Evolutionary conservation across 2,113 vertebrate species (phyloP), one percentile per base, ranked within the genome.

Genomic region (Gasterosteus aculeatus): DNA sequence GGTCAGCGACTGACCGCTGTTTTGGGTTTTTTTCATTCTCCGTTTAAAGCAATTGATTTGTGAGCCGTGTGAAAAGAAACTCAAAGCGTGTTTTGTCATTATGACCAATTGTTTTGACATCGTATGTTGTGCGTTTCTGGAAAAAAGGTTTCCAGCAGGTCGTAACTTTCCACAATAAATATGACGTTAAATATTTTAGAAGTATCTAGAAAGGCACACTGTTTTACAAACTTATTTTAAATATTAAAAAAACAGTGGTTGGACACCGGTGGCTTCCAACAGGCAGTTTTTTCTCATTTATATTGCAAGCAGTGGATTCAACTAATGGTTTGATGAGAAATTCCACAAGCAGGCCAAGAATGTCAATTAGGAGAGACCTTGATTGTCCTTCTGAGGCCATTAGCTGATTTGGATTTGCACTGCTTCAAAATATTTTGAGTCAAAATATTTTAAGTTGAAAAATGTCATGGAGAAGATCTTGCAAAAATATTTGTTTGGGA

Each of bases 271-370:
- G 16, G 69, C 16, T 66, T 72, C 66, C 26, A 49, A 47, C 16
- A 33, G 1, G 10, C 42, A 46, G 2, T 54, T 64, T 56, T 66
- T 35, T 60, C 7, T 11, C 8, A 1, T 38, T 51, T 16, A 26
- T 42, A 9, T n/a, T 61, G 0, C 42, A 46, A n/a, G n/a, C 54
- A 64, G 15, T 69, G 44, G 41, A 72, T 38, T 26, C 51, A 69
- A 58, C 42, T 61, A 57, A 73, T 73, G 39, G 19, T 78, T 78
- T 42, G 57, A 41, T 29, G 11, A 26, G 14, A 58, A 18, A 59
- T 73, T 63, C 18, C 44, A 53, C 15, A 60, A 31, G 18, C n/a
- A 26, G 42, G 64, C 65, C 75, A 78, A 74, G 35, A 74, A 74
- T 69, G 58, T 63, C 41, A 69, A 39, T 51, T 35, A 39, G 44